Conservation (phyloP, 2,113 vertebrate species). For the Tachysurus vachellii region DNA sequence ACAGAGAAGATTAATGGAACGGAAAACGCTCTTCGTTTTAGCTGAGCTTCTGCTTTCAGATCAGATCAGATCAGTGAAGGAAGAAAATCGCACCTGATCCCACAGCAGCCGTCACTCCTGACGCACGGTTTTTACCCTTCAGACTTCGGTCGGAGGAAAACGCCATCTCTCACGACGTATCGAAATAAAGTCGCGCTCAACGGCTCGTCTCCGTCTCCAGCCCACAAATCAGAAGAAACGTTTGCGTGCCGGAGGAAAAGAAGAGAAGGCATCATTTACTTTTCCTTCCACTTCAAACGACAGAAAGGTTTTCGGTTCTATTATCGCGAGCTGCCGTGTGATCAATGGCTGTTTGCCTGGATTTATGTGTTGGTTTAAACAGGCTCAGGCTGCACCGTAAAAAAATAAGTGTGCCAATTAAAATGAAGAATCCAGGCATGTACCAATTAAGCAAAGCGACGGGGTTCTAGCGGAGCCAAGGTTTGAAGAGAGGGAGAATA, state of each 20-base stretch:
- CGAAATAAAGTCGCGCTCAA: slow-evolving; percentile 31
- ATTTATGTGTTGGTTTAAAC: slow-evolving; percentile 2
- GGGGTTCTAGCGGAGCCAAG: not conserved
- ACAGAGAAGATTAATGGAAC: not conserved
- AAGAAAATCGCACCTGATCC: slow-evolving; percentile 12
- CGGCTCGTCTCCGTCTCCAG: slow-evolving; percentile 10
- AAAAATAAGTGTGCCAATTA: slow-evolving; percentile 28
- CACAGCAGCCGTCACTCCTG: slow-evolving; percentile 15
- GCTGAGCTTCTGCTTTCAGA: not conserved
- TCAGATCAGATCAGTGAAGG: not conserved
- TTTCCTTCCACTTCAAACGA: not conserved
- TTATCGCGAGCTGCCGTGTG: not conserved
- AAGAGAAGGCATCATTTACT: slow-evolving; percentile 35
- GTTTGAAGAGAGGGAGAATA: not conserved
- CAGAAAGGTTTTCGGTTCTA: slow-evolving; percentile 6
- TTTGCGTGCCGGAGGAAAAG: slow-evolving; percentile 16
- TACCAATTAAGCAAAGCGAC: slow-evolving; percentile 12
- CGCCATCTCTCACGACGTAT: slow-evolving; percentile 28
- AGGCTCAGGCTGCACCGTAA: not conserved
- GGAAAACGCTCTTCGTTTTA: not conserved
- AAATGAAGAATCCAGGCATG: slow-evolving; percentile 28
- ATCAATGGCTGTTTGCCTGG: slow-evolving; percentile 14
- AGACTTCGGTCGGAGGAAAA: not conserved
- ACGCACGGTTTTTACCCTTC: slow-evolving; percentile 26
- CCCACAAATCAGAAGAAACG: slow-evolving; percentile 19